Base-by-base conservation (phyloP, 2,113 vertebrate species). In the Pangasianodon hypophthalmus region DNA sequence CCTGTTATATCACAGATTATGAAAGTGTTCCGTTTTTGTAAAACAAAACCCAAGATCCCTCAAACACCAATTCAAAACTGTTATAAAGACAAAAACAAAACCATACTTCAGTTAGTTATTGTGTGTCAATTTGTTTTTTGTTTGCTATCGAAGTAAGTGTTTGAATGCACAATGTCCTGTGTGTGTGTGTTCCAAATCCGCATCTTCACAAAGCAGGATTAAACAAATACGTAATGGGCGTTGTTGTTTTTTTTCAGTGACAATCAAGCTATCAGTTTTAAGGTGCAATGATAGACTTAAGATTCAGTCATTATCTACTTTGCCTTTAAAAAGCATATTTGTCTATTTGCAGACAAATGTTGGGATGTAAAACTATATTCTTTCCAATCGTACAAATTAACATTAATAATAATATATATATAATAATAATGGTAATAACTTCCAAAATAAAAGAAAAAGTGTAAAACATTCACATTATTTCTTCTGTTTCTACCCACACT, bases 381-480 rank as follows among this genome's bases (percentile, higher is more conserved):
- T 93, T 94, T 94, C 90, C 94, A 94, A 93, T 94, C 91, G 92
- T 93, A 91, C 93, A 94, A 93, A 93, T 94, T 93, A 94, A 95
- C 29, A 73, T 62, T 87, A 29, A 84, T 67, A 89, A 48, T 82
- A 94, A 93, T 92, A 93, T 93, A 92, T 92, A 92, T 94, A 94
- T 92, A 92, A 93, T 94, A 94, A 95, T 90, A 87, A 91, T 89
- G 84, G 88, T 83, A 69, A 88, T 80, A 91, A 94, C 93, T 92
- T 95, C 91, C 93, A 93, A 95, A 95, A 94, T 94, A 89, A 95
- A 94, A 93, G n/a, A 90, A 93, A 94, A 95, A 94, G 93, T 95
- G 95, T 92, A 86, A 92, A 95, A 95, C 94, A 94, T 96, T 96
- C 96, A 96, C 95, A 96, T 96, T 95, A 93, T 94, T 93, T 93